Evolutionary conservation across 2,113 vertebrate species (phyloP).

Genomic region (Fulica atra): DNA sequence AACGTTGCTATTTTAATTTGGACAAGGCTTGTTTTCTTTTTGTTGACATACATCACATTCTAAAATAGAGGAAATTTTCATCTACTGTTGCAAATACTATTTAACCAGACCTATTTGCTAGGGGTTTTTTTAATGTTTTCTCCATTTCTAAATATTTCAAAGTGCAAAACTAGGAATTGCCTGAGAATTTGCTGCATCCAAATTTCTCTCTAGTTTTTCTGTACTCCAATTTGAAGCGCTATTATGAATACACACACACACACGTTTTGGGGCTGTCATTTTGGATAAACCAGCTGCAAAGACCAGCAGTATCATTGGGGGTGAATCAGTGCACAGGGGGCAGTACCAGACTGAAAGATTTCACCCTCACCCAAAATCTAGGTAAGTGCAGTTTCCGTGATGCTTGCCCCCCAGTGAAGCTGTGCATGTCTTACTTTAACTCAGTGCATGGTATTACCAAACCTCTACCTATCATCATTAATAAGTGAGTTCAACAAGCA

Average conservation of each 20-base stretch:
- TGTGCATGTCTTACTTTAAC: not conserved
- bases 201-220: not conserved
- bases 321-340: rapidly evolving
- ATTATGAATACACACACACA: no score
- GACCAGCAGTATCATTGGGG: not conserved
- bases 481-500: not conserved
- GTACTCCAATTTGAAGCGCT: not conserved
- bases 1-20: not conserved
- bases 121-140: not conserved
- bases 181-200: not conserved
- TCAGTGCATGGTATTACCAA: not conserved
- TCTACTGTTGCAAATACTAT: not conserved
- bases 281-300: not conserved
- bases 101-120: not conserved
- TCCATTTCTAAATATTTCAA: not conserved
- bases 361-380: not conserved
- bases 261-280: not conserved
- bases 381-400: not conserved
- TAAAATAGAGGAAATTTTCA: not conserved
- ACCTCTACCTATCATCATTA: not conserved
- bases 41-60: not conserved
- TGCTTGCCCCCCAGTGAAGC: not conserved
- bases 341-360: not conserved
- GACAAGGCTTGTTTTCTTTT: not conserved
- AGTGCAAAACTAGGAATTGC: not conserved